These are phyloP conservation scores for Drosophila parabipectinata DNA, from an alignment of 1,140 invertebrate genomes.

Conservation along the genomic window DNA sequence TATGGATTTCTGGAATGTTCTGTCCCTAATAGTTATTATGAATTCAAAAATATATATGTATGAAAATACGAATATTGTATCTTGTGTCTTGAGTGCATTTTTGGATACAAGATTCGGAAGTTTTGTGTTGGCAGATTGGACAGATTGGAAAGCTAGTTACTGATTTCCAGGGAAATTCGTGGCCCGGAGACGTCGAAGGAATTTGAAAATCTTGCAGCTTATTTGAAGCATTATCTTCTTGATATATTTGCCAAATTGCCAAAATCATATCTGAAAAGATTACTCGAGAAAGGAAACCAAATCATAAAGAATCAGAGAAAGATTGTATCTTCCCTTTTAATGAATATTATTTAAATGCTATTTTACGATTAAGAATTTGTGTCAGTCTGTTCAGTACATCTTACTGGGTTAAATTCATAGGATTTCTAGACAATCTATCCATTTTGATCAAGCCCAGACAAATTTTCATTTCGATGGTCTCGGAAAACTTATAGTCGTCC, in stretches of 20 bases:
- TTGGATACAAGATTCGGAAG: too few relatives aligned
- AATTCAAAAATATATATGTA: neutral
- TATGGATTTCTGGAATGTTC: neutral
- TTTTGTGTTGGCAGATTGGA: neutral
- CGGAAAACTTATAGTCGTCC: neutral
- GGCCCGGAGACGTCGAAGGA: too few relatives aligned
- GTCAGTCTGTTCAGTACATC: neutral
- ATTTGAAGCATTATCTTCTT: too few relatives aligned
- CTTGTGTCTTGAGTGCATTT: too few relatives aligned
- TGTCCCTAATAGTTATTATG: neutral
- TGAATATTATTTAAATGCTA: neutral
- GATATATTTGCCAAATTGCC: too few relatives aligned
- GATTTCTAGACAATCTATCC: neutral
- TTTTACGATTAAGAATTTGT: neutral
- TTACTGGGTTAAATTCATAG: neutral
- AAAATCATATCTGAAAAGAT: too few relatives aligned
- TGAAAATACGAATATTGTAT: neutral
- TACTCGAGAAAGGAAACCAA: too few relatives aligned
- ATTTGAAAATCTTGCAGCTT: too few relatives aligned
- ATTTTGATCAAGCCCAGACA: slow-evolving; percentile 20
- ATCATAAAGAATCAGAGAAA: too few relatives aligned
- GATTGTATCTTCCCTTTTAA: neutral
- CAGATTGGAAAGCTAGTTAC: too few relatives aligned
- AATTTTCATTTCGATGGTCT: neutral
- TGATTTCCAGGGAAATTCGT: too few relatives aligned